Evolutionary conservation across 1,140 invertebrate genomes (phyloP), one percentile per base, ranked within the genome.

Genomic region (Phortica variegata): DNA sequence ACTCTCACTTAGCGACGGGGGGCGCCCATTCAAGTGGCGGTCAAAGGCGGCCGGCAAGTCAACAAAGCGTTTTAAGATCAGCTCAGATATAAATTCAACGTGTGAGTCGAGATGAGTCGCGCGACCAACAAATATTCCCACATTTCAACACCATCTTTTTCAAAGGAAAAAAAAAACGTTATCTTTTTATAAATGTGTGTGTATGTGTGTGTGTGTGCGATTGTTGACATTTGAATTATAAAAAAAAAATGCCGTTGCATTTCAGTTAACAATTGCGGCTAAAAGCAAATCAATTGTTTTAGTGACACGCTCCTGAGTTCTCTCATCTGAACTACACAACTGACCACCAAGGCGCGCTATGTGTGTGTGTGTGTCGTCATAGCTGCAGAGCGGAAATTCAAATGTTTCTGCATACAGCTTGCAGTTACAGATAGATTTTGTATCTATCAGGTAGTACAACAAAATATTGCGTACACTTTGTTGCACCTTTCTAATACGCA

Each of bases 191-290:
- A 29, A 12, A 29, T 29, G 26, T 15, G 32, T 23, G 23, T 12
- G 44, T 37, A 16, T 45, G 19, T 36, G 38, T 46, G 21, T 18
- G 33, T 47, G 52, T 43, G 32, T 43, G 49, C 43, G 49, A 53
- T 56, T 58, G 49, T 56, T 40, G 65, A 60, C 60, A 68, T 68
- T 68, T 68, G 63, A 68, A 68, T 68, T 69, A 68, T 60, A 68
- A 68, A 29, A 10, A 33, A 23, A n/a, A 15, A 19, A 18, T 19
- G 34, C 32, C 18, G 45, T 39, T 55, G 58, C 53, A 68, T 66
- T 68, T 66, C 63, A 66, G 53, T 29, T 6, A 39, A 42, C 47
- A 45, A 44, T 50, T 44, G 36, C 16, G 17, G 17, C 36, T 19
- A 38, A 16, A 6, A 38, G 36, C 36, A 18, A 38, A 38, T n/a